phyloP scores from a whole-genome alignment of 2,888 invertebrate species.

The Chaitophorus viminalis region DNA sequence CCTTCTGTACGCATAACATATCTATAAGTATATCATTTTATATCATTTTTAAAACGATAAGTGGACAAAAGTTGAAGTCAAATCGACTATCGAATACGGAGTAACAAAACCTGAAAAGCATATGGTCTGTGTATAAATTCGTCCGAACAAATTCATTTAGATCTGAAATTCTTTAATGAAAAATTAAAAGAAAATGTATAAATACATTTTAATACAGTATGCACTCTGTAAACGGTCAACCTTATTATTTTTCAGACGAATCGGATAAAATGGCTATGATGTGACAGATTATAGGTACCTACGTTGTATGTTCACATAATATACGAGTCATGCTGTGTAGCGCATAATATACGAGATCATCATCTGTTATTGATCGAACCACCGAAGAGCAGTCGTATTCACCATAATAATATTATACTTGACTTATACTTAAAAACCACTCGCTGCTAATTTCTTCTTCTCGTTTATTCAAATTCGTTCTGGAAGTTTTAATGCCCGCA shows the following conservation, averaged over 20 bases:
- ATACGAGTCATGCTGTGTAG: too few relatives aligned
- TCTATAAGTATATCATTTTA: not conserved
- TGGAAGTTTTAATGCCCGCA: constrained; percentile 47
- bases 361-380: constrained; percentile 9
- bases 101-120: not conserved
- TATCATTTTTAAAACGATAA: not conserved
- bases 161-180: not conserved
- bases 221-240: not conserved
- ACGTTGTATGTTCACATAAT: too few relatives aligned
- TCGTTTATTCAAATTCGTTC: constrained; percentile 37
- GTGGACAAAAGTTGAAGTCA: not conserved
- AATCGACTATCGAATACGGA: not conserved
- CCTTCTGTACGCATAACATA: not conserved
- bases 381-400: not conserved
- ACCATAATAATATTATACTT: not conserved
- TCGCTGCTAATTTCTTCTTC: constrained; percentile 5
- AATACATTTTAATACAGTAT: not conserved
- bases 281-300: too few relatives aligned
- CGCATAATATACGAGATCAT: not conserved
- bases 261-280: not conserved
- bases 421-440: constrained; percentile 49
- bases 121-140: not conserved
- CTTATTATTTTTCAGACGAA: not conserved
- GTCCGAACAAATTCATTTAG: too few relatives aligned
- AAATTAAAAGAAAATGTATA: not conserved